Evolutionary conservation across 2,797 vertebrate species (phyloP), one percentile per base, ranked within the genome.

Genomic region (Pipistrellus pipistrellus): DNA sequence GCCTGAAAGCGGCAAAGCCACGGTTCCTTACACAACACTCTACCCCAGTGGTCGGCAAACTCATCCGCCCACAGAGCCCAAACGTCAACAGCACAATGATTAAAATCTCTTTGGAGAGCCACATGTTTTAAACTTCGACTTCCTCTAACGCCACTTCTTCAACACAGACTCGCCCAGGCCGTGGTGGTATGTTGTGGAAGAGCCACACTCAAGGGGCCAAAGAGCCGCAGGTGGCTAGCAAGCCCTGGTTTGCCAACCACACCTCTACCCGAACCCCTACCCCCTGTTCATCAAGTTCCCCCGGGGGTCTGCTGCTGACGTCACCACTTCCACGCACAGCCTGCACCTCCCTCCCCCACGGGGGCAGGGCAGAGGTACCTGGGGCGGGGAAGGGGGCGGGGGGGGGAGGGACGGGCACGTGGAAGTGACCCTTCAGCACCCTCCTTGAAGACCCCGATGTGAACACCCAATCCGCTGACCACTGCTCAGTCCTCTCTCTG

Each of bases 401-500:
- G 38, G 5, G 38, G 6, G 38, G 38, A 6, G 38, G 38, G 38
- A 41, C 6, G 46, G 2, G 13, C 48, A 69, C 4, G 10, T 6
- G 18, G 35, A 93, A 72, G 51, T 48, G 3, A 3, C n/a, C 8
- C 53, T 94, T 82, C 6, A 0, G 18, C 30, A 2, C 13, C 20
- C 21, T 66, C 25, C 18, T 30, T 21, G 1, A 46, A 62, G 87
- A 90, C 25, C 35, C 90, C 41, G 4, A 3, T 59, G 17, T 32
- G 71, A 81, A 46, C 84, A 20, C n/a, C 35, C 38, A 15, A 64
- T 55, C 48, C 25, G 8, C 64, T 3, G 21, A 51, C 62, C 69
- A 1, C 41, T 2, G 18, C 62, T 12, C 4, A 0, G 6, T 8
- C 13, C 55, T n/a, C 72, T 3, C 11, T 35, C 11, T 66, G 55